Base-by-base conservation (phyloP, 2,888 invertebrate species). In the Drosophila peninsularis region DNA sequence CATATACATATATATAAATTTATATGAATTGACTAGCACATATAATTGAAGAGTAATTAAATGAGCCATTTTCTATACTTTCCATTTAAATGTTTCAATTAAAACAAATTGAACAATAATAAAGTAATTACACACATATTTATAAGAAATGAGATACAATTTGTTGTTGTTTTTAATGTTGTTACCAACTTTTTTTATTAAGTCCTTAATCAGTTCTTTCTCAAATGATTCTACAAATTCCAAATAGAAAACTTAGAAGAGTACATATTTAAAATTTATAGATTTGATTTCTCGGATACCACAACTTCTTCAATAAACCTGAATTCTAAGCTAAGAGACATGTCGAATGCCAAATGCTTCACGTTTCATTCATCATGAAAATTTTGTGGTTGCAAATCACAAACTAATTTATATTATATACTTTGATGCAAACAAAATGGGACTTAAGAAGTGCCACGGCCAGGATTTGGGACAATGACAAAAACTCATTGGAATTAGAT, bases 191-290 rank as follows among this genome's bases (percentile, higher is more conserved):
- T 81, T 85, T 78, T 78, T 82, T 80, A 72, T 88, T 89, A 89
- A 81, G 82, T 90, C 75, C 83, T 86, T 90, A 90, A 91, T 90
- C 91, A 90, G 90, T 90, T 91, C 91, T 91, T 90, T 91, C 87
- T 80, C 88, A 85, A 47, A 87, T 90, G 89, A 74, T 80, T 81
- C 86, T 88, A 88, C 72, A 83, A 88, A 74, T 83, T 84, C 75
- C 83, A 79, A 89, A 87, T 71, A 73, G 77, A 89, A 87, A 81
- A 84, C 88, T 89, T 79, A 83, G 71, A 73, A 68, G 76, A 78
- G 68, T 88, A 89, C 76, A 87, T 69, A 69, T 79, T 81, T 73
- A 75, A 78, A 86, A 72, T 88, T 82, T 83, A 52, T 73, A 67
- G 55, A 66, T 74, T 88, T 75, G 53, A 68, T 60, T 75, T 82